Evolutionary conservation across 2,113 vertebrate species (phyloP).

Genomic region (Hippoglossus stenolepis): DNA sequence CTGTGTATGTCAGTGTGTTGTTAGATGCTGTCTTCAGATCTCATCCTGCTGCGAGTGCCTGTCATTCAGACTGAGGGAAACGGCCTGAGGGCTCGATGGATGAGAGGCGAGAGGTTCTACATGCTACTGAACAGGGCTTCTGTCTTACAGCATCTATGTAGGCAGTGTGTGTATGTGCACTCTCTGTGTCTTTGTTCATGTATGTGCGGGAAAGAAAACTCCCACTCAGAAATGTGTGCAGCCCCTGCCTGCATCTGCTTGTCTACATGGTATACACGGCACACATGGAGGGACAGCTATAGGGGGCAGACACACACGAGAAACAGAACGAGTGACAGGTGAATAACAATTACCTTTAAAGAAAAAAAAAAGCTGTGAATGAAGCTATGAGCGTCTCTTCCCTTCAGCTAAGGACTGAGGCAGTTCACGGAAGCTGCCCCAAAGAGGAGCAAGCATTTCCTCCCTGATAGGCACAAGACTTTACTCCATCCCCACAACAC

Average conservation of each 20-base stretch:
- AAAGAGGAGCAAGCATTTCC: conserved; percentile 40
- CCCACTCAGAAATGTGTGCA: conserved; percentile 9
- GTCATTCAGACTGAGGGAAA: conserved; percentile 43
- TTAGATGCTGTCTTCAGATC: conserved; percentile 54
- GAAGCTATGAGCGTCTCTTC: conserved; percentile 12
- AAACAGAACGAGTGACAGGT: conserved; percentile 20
- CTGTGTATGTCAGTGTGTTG: conserved; percentile 32
- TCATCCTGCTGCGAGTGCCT: conserved; percentile 41
- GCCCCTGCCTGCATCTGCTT: conserved; percentile 39
- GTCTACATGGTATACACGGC: conserved; percentile 19
- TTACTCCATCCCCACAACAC: conserved; percentile 39
- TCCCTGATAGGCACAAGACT: conserved; percentile 40
- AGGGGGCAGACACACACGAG: neutral
- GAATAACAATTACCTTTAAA: conserved; percentile 40
- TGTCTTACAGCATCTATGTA: conserved; percentile 43
- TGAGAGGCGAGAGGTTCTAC: conserved; percentile 48
- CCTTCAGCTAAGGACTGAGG: conserved; percentile 32
- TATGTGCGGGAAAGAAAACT: neutral
- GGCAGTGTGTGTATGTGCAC: conserved; percentile 3
- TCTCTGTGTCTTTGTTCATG: neutral
- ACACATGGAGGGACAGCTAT: conserved; percentile 13
- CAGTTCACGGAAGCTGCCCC: conserved; percentile 28
- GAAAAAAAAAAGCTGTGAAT: conserved; percentile 15
- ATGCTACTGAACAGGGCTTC: conserved; percentile 30
- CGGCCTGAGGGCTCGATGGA: conserved; percentile 48